These are phyloP conservation scores for Dasysyrphus tricinctus DNA, from an alignment of 2,888 invertebrate species.

Conservation along the genomic window DNA sequence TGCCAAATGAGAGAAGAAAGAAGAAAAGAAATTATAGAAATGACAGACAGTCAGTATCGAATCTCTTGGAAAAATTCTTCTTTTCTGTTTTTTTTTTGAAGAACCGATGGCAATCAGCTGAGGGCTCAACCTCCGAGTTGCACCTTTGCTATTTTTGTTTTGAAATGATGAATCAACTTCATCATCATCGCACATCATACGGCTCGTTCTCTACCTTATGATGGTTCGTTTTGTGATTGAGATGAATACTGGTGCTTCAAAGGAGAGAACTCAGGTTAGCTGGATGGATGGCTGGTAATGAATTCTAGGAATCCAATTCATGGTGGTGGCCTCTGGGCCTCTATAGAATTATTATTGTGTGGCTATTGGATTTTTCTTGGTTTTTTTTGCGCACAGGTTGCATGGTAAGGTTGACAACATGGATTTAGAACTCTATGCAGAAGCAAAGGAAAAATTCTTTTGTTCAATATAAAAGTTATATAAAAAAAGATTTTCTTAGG, in stretches of 20 bases:
- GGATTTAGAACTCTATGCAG: constrained; percentile 13
- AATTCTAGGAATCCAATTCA: constrained; percentile 67
- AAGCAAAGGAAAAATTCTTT: constrained; percentile 14
- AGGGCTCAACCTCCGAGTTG: constrained; percentile 60
- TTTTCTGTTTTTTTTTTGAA: constrained; percentile 28
- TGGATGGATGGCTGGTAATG: constrained; percentile 46
- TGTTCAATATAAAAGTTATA: constrained; percentile 15
- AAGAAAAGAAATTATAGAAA: neutral
- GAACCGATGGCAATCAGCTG: constrained; percentile 67
- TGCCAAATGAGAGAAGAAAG: constrained; percentile 17
- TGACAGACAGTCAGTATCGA: neutral
- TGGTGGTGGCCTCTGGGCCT: constrained; percentile 56
- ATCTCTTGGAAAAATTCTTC: constrained; percentile 20
- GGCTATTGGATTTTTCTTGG: constrained; percentile 56
- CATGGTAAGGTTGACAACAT: constrained; percentile 61
- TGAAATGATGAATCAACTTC: constrained; percentile 48
- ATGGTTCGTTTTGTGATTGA: constrained; percentile 20
- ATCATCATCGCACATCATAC: constrained; percentile 22
- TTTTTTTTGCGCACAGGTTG: constrained; percentile 64
- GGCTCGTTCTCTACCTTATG: neutral
- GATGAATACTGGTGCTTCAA: constrained; percentile 49
- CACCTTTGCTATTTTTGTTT: constrained; percentile 67
- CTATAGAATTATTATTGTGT: constrained; percentile 37
- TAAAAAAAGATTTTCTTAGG: constrained; percentile 52
- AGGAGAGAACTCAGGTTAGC: constrained; percentile 31